Conservation (phyloP, 2,888 invertebrate species). For the Cistogaster globosa region DNA sequence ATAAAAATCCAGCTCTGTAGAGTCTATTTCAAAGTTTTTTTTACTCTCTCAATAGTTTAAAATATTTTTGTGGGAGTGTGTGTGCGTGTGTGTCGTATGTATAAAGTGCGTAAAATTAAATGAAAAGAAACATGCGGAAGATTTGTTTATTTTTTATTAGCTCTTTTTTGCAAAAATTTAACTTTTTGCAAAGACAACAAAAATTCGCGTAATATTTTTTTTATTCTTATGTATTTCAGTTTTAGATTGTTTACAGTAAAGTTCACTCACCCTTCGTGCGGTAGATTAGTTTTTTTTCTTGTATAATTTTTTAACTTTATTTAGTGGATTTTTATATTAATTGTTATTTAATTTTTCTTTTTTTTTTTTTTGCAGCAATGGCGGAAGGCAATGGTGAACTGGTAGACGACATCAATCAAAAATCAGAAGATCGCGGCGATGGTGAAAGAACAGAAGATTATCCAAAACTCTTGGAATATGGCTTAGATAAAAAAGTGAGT, state of each 20-base stretch:
- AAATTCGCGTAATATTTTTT: conserved; percentile 6
- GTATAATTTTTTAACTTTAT: too few species aligned
- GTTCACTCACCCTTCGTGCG: conserved; percentile 38
- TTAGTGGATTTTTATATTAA: not conserved
- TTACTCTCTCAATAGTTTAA: too few species aligned
- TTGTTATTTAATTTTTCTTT: conserved; percentile 5
- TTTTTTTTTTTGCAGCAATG: conserved; percentile 79
- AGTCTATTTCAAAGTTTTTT: too few species aligned
- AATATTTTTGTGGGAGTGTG: not conserved
- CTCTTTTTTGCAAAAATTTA: not conserved
- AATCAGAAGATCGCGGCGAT: conserved; percentile 83
- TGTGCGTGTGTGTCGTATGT: not conserved
- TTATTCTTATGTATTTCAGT: conserved; percentile 35
- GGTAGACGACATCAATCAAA: conserved; percentile 83
- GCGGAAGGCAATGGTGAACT: conserved; percentile 84
- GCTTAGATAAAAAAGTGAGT: conserved; percentile 94
- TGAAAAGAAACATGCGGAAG: not conserved
- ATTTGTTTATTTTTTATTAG: not conserved
- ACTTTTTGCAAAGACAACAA: conserved; percentile 36
- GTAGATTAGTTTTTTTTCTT: not conserved
- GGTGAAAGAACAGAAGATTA: conserved; percentile 91
- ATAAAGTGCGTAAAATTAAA: conserved; percentile 26
- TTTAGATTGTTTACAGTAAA: conserved; percentile 46
- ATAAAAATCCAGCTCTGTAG: too few species aligned
- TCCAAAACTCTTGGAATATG: conserved; percentile 96